Conservation (phyloP, 2,113 vertebrate species). For the Lynx canadensis region DNA sequence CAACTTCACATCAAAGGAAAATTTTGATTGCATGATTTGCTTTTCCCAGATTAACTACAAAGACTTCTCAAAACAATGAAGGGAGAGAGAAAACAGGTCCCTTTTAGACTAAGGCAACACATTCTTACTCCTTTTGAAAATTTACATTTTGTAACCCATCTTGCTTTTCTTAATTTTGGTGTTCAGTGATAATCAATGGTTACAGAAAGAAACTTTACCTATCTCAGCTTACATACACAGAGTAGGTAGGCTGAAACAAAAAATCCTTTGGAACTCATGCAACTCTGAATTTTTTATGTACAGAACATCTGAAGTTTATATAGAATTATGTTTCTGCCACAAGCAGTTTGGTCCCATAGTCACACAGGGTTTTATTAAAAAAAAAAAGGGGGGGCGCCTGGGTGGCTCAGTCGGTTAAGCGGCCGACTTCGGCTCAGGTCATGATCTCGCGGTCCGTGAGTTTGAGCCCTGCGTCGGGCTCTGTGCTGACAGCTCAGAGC, state of each 20-base stretch:
- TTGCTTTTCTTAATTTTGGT: slow-evolving; percentile 88
- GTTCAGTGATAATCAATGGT: slow-evolving; percentile 84
- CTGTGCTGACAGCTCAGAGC: too few relatives aligned
- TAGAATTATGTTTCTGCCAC: slow-evolving; percentile 88
- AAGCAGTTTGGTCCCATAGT: slow-evolving; percentile 83
- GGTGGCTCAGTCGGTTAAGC: too few relatives aligned
- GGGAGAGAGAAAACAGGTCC: slow-evolving; percentile 85
- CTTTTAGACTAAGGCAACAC: slow-evolving; percentile 90
- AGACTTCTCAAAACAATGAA: slow-evolving; percentile 73
- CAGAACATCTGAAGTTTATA: slow-evolving; percentile 84
- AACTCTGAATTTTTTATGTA: slow-evolving; percentile 82
- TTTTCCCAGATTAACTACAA: slow-evolving; percentile 90
- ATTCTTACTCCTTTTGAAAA: slow-evolving; percentile 92
- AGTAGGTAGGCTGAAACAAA: slow-evolving; percentile 85
- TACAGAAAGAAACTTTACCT: slow-evolving; percentile 78
- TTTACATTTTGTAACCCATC: slow-evolving; percentile 85
- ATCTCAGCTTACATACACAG: slow-evolving; percentile 68
- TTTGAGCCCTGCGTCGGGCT: too few relatives aligned
- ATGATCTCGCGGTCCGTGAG: too few relatives aligned
- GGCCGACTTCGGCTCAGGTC: too few relatives aligned
- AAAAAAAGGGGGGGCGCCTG: slow-evolving; percentile 19
- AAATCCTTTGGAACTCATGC: slow-evolving; percentile 85
- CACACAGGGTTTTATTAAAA: slow-evolving; percentile 83
- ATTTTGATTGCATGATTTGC: slow-evolving; percentile 94
- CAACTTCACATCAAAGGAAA: slow-evolving; percentile 93